Evolutionary conservation across 2,113 vertebrate genomes (phyloP), one percentile per base, ranked within the genome.

Genomic region (Oryzias celebensis): DNA sequence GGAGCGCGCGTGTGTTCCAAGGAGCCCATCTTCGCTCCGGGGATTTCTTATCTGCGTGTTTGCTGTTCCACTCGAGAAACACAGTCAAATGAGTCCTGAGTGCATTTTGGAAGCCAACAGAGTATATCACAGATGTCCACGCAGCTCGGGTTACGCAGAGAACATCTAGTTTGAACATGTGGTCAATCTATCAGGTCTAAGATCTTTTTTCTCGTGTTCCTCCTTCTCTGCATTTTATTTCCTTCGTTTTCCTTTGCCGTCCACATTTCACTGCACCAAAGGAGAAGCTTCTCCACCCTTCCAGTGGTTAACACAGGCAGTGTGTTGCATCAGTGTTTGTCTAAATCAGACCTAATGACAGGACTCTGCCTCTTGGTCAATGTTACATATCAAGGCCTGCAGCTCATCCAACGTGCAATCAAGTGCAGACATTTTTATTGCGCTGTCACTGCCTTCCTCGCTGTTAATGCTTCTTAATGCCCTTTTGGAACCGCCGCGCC

Each of bases 121-220:
- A 80, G 80, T 77, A 43, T 73, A 80, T 82, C 75, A 54, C 86
- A 86, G 80, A 82, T 89, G 86, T 86, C 85, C 78, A 77, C 47
- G 68, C 67, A 66, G 43, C 73, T 89, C 68, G 7, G 47, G 77
- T 88, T 89, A 83, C 83, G 73, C 71, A 41, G 57, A 58, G 63
- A 83, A 77, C 77, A 81, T 77, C 76, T 77, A 62, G 31, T 65
- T 60, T n/a, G 41, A 90, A 84, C 86, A 86, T 86, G 74, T 86
- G 82, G 75, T 77, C 71, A 71, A 80, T 74, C 81, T 84, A 90
- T 90, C 82, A 80, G 65, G 45, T 80, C 80, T 52, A 47, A 50
- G 64, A 74, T 82, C 83, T 74, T 63, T 67, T 69, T 57, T 56
- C 65, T 77, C 72, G 56, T 62, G 14, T 42, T 74, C 71, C 66